Evolutionary conservation across 2,113 vertebrate genomes (phyloP), one percentile per base, ranked within the genome.

Genomic region (Phalacrocorax pelagicus): DNA sequence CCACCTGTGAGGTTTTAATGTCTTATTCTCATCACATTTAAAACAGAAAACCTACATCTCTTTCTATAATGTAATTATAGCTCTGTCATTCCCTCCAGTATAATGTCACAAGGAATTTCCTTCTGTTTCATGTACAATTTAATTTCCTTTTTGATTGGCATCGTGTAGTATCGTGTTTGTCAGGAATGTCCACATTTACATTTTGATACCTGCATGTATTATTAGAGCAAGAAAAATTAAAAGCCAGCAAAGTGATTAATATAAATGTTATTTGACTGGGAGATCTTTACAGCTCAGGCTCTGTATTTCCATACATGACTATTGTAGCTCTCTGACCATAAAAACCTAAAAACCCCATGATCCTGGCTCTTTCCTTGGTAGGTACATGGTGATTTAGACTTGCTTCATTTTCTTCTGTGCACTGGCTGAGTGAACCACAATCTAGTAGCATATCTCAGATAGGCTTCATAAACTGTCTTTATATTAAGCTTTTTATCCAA

Each of bases 21-120:
- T 86, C 92, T 94, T 73, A 79, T 92, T 97, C 74, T 89, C 73
- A 86, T 86, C 91, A 81, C 57, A 95, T 74, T 93, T 82, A 93
- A 94, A 94, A 85, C 44, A 79, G 82, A 86, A 96, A 94, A 69
- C 42, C 86, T 96, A 49, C 93, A 87, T 93, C 85, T 93, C 46
- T 85, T 72, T 93, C 77, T 93, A 30, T 79, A 95, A 81, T 92
- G 63, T 93, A 93, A 86, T 95, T 96, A 88, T 67, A 93, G 47
- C 18, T 96, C 55, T 95, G 87, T 94, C 70, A 86, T 88, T 97
- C 88, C 93, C 87, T 87, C 71, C 59, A 83, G 92, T 96, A 54
- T 78, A 95, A 90, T 96, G 94, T 97, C 92, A 95, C 52, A 92
- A 80, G 63, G 66, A 96, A 96, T 97, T 86, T 93, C 96, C 88